A percentile compares a stretch with the other conserved stretches of the same genome.
Evolutionary conservation across 2,888 invertebrate species (phyloP).

Genomic region (Craniophora ligustri): DNA sequence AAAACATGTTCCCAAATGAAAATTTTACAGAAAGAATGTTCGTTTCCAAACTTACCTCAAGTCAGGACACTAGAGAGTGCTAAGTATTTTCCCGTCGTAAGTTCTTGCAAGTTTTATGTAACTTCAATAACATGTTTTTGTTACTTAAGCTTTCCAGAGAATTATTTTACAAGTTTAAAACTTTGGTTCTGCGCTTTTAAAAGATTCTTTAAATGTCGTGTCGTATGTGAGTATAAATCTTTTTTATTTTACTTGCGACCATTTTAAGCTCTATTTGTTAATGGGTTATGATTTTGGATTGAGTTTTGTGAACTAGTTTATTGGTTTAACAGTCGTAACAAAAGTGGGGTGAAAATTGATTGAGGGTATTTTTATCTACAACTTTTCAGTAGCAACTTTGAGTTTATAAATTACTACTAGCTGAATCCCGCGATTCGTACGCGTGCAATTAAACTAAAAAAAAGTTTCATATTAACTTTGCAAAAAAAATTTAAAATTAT

Average conservation of each 20-base stretch:
- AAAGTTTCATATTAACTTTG: too few species aligned
- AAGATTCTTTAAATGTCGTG: slow-evolving; percentile 3
- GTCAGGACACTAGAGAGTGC: slow-evolving; percentile 29
- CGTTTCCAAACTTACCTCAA: slow-evolving; percentile 13
- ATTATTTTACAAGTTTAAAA: slow-evolving; percentile 44
- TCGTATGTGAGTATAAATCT: neutral
- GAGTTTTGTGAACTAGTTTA: too few species aligned
- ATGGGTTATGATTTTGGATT: too few species aligned
- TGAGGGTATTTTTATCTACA: too few species aligned
- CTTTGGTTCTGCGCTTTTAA: slow-evolving; percentile 15
- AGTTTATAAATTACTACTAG: too few species aligned
- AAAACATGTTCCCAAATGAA: slow-evolving; percentile 5
- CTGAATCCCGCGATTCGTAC: too few species aligned
- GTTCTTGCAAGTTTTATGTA: slow-evolving; percentile 29
- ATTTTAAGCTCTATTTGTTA: neutral
- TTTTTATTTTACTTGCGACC: neutral
- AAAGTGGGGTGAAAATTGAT: too few species aligned
- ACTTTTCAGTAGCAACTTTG: too few species aligned
- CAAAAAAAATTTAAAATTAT: too few species aligned
- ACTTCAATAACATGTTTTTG: slow-evolving; percentile 54
- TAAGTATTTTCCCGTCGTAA: slow-evolving; percentile 43
- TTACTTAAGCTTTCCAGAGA: slow-evolving; percentile 31
- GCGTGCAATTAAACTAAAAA: too few species aligned
- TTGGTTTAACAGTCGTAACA: too few species aligned
- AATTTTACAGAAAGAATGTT: slow-evolving; percentile 27